A percentile compares a stretch with the other conserved stretches of the same genome.
Conservation (phyloP, 1,140 invertebrate genomes). For the Acromyrmex heyeri region DNA sequence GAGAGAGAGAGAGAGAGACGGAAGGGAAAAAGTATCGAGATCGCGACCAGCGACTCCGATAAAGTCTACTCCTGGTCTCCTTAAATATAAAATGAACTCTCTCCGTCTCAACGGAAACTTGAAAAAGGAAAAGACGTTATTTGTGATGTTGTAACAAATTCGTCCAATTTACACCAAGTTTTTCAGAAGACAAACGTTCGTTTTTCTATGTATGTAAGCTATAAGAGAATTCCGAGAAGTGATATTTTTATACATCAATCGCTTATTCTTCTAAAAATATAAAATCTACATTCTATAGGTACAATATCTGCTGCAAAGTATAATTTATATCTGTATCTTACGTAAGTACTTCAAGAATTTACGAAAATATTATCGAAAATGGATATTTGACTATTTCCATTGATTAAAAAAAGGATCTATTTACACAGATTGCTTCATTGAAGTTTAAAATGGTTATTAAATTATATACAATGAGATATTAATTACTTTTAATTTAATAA, state of each 20-base stretch:
- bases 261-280: background rate
- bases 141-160: background rate
- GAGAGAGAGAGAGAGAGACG: background rate
- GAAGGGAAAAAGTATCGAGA: slow-evolving; percentile 12
- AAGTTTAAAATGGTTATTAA: background rate
- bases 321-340: too few relatives aligned
- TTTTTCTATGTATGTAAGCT: background rate
- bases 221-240: background rate
- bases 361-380: background rate
- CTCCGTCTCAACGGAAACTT: background rate
- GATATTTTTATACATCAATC: slow-evolving; percentile 2
- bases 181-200: background rate
- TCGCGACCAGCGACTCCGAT: slow-evolving; percentile 22
- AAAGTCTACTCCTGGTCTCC: background rate
- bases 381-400: background rate
- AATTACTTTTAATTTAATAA: slow-evolving; percentile 9
- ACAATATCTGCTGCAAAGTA: background rate
- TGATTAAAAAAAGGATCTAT: background rate
- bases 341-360: background rate
- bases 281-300: background rate
- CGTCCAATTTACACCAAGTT: background rate
- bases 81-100: slow-evolving; percentile 31
- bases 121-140: background rate
- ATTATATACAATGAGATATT: background rate
- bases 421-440: background rate